These are phyloP conservation scores for Ciconia maguari DNA, from an alignment of 2,113 vertebrate genomes.

Conservation along the genomic window DNA sequence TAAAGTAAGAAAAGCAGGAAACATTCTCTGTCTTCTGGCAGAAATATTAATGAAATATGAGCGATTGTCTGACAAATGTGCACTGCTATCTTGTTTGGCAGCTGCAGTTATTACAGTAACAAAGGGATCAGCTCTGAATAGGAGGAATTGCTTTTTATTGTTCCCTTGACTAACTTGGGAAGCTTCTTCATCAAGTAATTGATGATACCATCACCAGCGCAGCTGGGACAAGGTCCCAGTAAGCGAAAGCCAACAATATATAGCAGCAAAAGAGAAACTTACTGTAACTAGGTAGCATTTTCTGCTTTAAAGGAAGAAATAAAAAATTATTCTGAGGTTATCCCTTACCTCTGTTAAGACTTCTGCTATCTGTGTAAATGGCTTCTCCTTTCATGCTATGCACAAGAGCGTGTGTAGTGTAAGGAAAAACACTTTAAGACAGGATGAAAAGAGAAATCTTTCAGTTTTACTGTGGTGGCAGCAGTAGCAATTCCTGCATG, in stretches of 20 bases:
- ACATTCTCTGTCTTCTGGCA: slow-evolving; percentile 30
- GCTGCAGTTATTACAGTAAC: slow-evolving; percentile 61
- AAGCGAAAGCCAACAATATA: neutral
- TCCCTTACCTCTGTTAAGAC: neutral
- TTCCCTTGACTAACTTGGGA: slow-evolving; percentile 59
- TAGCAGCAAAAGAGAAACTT: neutral
- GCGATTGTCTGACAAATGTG: slow-evolving; percentile 55
- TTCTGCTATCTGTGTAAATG: neutral
- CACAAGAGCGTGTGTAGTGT: neutral
- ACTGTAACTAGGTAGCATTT: neutral
- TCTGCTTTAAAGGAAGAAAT: neutral
- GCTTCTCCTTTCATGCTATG: neutral
- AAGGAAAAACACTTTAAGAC: neutral
- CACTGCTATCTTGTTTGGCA: slow-evolving; percentile 57
- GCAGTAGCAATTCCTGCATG: neutral
- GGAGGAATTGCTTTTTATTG: slow-evolving; percentile 62
- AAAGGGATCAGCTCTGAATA: slow-evolving; percentile 59
- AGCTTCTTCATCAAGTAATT: slow-evolving; percentile 50
- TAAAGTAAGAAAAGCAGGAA: slow-evolving; percentile 45
- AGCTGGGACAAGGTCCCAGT: slow-evolving; percentile 26
- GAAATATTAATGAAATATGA: slow-evolving; percentile 64
- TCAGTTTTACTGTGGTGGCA: neutral
- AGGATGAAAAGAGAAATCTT: neutral
- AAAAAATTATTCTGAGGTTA: neutral
- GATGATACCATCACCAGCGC: slow-evolving; percentile 28